Conservation (phyloP, 2,888 invertebrate genomes). For the Pelosia muscerda region DNA sequence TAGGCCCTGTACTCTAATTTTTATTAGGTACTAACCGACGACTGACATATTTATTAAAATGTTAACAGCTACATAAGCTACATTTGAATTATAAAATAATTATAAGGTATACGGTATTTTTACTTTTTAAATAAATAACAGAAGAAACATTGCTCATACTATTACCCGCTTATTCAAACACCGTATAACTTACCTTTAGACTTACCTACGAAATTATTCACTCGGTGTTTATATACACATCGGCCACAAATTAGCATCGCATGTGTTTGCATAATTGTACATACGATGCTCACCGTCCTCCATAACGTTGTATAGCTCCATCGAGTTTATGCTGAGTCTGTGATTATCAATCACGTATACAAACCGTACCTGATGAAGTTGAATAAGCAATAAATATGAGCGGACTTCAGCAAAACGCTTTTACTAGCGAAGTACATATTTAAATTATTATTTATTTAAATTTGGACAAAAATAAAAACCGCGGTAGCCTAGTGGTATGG, state of each 20-base stretch:
- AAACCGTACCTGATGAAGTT: neutral
- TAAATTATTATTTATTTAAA: too few species aligned
- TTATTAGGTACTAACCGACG: too few species aligned
- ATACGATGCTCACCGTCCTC: conserved; percentile 17
- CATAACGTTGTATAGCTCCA: conserved; percentile 24
- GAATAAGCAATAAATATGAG: neutral
- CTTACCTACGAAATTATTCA: conserved; percentile 63
- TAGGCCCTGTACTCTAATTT: too few species aligned
- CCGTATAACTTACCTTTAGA: conserved; percentile 8
- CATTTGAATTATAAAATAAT: too few species aligned
- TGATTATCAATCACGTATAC: conserved; percentile 12
- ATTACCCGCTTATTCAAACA: conserved; percentile 3
- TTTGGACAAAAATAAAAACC: too few species aligned
- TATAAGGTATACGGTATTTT: too few species aligned
- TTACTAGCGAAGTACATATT: too few species aligned
- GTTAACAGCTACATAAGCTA: too few species aligned
- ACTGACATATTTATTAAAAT: too few species aligned
- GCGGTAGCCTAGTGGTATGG: too few species aligned
- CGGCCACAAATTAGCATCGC: conserved; percentile 62
- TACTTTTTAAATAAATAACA: too few species aligned
- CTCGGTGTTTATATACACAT: conserved; percentile 60
- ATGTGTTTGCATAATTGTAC: conserved; percentile 48
- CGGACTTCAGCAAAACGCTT: neutral
- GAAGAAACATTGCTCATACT: neutral
- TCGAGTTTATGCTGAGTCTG: conserved; percentile 22